These are phyloP conservation scores for Lumbricus terrestris DNA, from an alignment of 2,888 invertebrate genomes.

Conservation along the genomic window DNA sequence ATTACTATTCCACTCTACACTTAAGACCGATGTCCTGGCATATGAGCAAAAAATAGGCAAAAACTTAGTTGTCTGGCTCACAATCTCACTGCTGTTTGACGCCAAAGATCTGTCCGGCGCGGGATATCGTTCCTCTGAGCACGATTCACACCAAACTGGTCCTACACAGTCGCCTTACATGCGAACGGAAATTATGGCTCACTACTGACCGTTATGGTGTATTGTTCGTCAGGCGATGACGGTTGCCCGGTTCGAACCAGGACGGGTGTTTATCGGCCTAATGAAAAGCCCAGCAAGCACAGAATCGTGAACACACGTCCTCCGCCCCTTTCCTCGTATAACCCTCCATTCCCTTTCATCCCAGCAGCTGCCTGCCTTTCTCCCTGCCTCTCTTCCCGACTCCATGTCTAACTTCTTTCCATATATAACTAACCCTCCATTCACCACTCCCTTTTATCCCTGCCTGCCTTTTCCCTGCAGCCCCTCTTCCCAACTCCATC, in stretches of 20 bases:
- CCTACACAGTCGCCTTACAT: background rate
- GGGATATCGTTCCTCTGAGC: too few species aligned
- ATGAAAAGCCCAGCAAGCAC: background rate
- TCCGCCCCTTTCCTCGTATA: too few species aligned
- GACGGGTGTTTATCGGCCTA: background rate
- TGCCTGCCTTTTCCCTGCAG: background rate
- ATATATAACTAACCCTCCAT: too few species aligned
- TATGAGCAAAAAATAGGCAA: too few species aligned
- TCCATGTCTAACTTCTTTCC: background rate
- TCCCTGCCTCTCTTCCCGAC: background rate
- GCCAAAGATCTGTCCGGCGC: too few species aligned
- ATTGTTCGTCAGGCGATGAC: background rate
- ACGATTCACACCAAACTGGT: too few species aligned
- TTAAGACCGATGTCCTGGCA: too few species aligned
- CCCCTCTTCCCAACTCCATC: background rate
- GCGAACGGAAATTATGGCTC: background rate
- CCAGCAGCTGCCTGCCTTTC: background rate
- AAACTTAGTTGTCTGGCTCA: too few species aligned
- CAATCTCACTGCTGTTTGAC: too few species aligned
- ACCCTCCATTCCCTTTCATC: too few species aligned
- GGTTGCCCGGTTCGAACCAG: background rate
- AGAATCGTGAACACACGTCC: background rate
- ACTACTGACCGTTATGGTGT: background rate
- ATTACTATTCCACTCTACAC: too few species aligned
- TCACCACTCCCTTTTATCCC: too few species aligned